Evolutionary conservation across 2,888 invertebrate genomes (phyloP).

Genomic region (Cyclophora punctaria): DNA sequence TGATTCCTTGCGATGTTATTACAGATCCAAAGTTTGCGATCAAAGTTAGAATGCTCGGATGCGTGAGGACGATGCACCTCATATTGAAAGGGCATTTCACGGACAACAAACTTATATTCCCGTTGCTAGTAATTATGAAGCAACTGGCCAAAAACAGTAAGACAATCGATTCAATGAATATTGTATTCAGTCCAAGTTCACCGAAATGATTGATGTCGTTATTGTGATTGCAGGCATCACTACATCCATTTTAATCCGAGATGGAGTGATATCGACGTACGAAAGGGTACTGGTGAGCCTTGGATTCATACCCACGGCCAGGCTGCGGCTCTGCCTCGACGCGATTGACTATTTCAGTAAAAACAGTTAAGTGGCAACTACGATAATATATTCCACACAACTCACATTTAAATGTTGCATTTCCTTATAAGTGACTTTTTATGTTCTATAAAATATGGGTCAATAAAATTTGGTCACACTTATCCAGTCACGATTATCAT

Average conservation of each 20-base stretch:
- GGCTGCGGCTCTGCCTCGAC: conserved; percentile 79
- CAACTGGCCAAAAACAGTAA: conserved; percentile 76
- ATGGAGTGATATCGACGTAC: conserved; percentile 75
- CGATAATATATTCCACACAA: too few species aligned
- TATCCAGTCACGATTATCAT: too few species aligned
- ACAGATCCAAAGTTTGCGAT: conserved; percentile 78
- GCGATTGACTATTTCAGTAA: conserved; percentile 80
- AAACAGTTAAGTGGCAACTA: conserved; percentile 70
- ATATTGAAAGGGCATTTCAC: conserved; percentile 76
- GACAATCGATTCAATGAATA: conserved; percentile 19
- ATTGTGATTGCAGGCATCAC: conserved; percentile 47
- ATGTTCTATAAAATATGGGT: too few species aligned
- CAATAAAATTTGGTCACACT: too few species aligned
- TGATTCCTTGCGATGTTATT: conserved; percentile 22
- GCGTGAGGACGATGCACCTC: conserved; percentile 76
- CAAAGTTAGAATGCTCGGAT: conserved; percentile 77
- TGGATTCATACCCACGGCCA: conserved; percentile 76
- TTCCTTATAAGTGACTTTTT: too few species aligned
- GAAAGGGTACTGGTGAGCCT: conserved; percentile 76
- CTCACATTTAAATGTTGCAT: too few species aligned
- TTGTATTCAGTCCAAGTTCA: not conserved
- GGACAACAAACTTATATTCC: conserved; percentile 74
- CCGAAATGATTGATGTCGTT: conserved; percentile 9
- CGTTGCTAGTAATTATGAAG: conserved; percentile 75
- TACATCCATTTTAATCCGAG: conserved; percentile 72